Evolutionary conservation across 2,888 invertebrate species (phyloP), one percentile per base, ranked within the genome.

Genomic region (Ametastegia equiseti): DNA sequence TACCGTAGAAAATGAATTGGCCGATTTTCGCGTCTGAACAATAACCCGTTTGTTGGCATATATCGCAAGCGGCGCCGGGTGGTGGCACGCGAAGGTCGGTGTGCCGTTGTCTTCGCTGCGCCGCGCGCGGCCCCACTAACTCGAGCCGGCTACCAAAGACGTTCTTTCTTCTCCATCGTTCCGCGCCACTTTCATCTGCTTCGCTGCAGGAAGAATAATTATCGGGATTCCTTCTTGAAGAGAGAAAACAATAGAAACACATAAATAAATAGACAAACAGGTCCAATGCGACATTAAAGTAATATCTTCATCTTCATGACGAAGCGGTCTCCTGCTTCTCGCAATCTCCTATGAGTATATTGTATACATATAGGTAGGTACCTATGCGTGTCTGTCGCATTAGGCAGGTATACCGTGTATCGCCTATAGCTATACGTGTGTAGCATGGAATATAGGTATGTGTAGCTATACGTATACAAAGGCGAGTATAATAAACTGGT

Each of bases 41-140:
- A 67, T 67, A n/a, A 67, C 65, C 65, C 65, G 39, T 67, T 67
- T 39, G n/a, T 67, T 23, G 65, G 65, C 36, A 39, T 67, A 67
- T 67, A 39, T 36, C 13, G 30, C 65, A 39, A 85, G 83, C 85
- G 85, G 84, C 85, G 84, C 89, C 87, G 86, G 82, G 27, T 85
- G 84, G 84, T 85, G 87, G 86, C 88, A 89, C 87, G 88, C 88
- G 89, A 90, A 88, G 89, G 88, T 88, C 88, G 89, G 86, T 86
- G 86, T 69, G 71, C 67, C 60, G 86, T 87, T 87, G 87, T 87
- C 86, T 84, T 67, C 23, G 19, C 36, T 30, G 60, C 30, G 23
- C 30, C 60, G 60, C 27, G 27, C 27, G 13, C 13, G 13, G 1
- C 7, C 27, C 30, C 57, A 42, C 42, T 5, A 42, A 42, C 42